Evolutionary conservation across 2,113 vertebrate genomes (phyloP), one percentile per base, ranked within the genome.

Genomic region (Elaphurus davidianus): DNA sequence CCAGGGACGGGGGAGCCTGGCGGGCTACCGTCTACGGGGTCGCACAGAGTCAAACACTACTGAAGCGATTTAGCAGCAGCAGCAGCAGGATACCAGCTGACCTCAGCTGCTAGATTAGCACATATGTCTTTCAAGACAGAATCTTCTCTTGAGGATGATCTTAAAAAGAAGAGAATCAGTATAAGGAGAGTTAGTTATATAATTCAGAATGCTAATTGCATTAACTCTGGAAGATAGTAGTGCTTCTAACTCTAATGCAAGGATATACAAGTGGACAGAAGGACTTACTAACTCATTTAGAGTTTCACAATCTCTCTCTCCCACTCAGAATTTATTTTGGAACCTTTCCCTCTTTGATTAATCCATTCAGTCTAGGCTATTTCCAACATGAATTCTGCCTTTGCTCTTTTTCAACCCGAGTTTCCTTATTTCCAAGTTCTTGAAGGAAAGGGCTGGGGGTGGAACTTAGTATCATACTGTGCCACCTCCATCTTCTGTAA

Each of bases 41-140:
- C 3, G 0, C 47, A 14, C 2, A 50, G 47, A 50, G 47, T 50
- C 1, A 0, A 1, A 50, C 12, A 50, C 3, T 0, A 50, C 47
- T 50, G 47, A 50, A 50, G 47, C 47, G 13, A 50, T 14, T 50
- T 50, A 50, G 47, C 47, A 50, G 47, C 47, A 3, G 47, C 47
- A 50, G 47, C 47, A 50, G 3, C 47, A 50, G 47, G 23, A 76
- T 0, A 60, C 30, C 36, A n/a, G 50, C 9, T 74, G 11, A 62
- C 11, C 10, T 93, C 76, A n/a, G n/a, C 19, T 59, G 17, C 40
- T 23, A 59, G 55, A 67, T 43, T 33, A 95, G 8, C 14, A 52
- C 1, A 67, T 6, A 40, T 17, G 16, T 4, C 57, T 78, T 79
- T 94, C 27, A 87, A 74, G 28, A 16, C 19, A 91, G 28, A 47